A percentile compares a stretch with the other conserved stretches of the same genome.
These are phyloP conservation scores for Helicolenus hilgendorfi DNA, from an alignment of 2,797 vertebrate species.

Conservation along the genomic window DNA sequence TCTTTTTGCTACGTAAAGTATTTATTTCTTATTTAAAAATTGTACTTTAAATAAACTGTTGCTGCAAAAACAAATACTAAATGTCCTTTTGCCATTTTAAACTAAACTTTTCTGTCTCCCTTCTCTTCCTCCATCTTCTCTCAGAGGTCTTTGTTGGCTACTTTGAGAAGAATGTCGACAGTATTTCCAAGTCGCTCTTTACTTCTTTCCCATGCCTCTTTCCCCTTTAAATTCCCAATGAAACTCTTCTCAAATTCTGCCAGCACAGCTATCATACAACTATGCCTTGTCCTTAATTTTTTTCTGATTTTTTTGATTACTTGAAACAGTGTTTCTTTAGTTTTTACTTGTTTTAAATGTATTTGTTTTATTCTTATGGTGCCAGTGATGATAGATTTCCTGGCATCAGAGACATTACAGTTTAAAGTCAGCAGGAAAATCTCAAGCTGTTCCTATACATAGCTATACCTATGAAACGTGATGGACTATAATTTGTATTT, in stretches of 20 bases:
- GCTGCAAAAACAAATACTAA: constrained; percentile 35
- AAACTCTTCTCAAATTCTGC: background rate
- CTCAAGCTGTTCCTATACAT: too few relatives aligned
- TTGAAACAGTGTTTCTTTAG: background rate
- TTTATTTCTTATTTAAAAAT: background rate
- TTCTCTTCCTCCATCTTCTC: background rate
- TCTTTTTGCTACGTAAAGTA: background rate
- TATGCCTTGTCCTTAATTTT: background rate
- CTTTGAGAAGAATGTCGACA: constrained; percentile 26
- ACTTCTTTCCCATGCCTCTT: constrained; percentile 45
- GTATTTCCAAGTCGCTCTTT: constrained; percentile 24
- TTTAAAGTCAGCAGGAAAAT: background rate
- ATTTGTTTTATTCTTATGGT: background rate
- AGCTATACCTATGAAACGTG: background rate
- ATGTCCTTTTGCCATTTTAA: background rate
- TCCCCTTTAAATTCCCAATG: background rate
- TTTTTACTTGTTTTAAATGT: background rate
- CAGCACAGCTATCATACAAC: background rate
- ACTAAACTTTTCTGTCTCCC: background rate
- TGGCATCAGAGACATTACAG: background rate
- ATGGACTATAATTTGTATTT: background rate
- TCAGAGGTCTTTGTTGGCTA: background rate
- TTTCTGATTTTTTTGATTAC: background rate
- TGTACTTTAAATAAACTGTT: constrained; percentile 15
- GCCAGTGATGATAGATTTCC: background rate